Conservation (phyloP, 2,113 vertebrate genomes). For the Chrysochloris asiatica region DNA sequence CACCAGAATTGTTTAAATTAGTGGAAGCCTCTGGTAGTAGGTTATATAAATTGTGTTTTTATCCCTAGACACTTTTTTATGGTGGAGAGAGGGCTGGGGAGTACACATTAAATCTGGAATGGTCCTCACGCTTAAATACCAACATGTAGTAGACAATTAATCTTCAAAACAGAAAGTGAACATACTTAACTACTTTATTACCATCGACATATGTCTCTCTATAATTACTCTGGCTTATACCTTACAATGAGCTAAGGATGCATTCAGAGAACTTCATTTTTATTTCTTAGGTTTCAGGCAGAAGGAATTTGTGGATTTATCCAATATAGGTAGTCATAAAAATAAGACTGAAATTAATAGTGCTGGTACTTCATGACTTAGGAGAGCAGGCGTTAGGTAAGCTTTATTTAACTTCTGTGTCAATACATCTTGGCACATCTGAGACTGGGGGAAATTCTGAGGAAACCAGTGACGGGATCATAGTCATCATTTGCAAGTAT, state of each 20-base stretch:
- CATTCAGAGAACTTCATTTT: conserved; percentile 48
- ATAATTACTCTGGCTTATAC: conserved; percentile 75
- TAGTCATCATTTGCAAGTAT: not conserved
- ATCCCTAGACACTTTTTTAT: conserved; percentile 66
- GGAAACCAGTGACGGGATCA: fast-evolving
- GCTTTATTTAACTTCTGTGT: conserved; percentile 24
- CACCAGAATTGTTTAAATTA: conserved; percentile 71
- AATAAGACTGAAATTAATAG: conserved; percentile 46
- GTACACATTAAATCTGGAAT: conserved; percentile 68
- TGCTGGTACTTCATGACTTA: not conserved
- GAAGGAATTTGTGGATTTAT: conserved; percentile 38
- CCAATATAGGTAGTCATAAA: not conserved
- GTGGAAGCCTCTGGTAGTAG: conserved; percentile 60
- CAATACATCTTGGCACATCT: conserved; percentile 30
- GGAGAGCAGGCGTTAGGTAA: conserved; percentile 40
- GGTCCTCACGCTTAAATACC: conserved; percentile 70
- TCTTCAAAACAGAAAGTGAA: conserved; percentile 76
- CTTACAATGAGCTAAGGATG: conserved; percentile 61
- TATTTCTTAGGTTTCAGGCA: not conserved
- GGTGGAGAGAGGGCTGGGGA: not conserved
- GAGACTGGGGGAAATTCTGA: conserved; percentile 7
- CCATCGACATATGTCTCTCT: conserved; percentile 71
- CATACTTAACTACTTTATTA: conserved; percentile 74
- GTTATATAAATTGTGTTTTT: conserved; percentile 72
- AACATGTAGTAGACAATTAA: conserved; percentile 76